phyloP scores from a whole-genome alignment of 2,113 vertebrate species.

The Galbula dea region DNA sequence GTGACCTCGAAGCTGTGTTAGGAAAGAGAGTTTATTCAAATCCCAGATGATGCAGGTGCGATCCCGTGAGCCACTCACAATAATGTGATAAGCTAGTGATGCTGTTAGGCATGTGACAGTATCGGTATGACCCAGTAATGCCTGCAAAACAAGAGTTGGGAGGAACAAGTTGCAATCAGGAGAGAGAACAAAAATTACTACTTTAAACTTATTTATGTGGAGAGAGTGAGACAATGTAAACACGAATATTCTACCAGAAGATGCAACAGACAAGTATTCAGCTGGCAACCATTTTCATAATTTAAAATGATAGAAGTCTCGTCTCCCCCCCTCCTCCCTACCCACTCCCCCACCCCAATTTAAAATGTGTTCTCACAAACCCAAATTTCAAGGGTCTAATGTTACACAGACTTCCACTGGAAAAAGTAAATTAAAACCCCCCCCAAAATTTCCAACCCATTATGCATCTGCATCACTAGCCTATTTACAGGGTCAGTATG shows the following conservation, averaged over 20 bases:
- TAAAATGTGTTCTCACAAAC: background rate
- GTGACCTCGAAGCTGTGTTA: conserved; percentile 94
- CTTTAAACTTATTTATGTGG: background rate
- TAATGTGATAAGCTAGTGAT: conserved; percentile 91
- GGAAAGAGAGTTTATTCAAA: conserved; percentile 93
- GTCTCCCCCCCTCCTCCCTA: too few relatives aligned
- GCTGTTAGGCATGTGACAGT: conserved; percentile 91
- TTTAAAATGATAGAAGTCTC: background rate
- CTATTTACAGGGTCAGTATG: background rate
- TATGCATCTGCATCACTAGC: background rate
- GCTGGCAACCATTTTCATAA: background rate
- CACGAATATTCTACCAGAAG: background rate
- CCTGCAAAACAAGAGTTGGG: conserved; percentile 70
- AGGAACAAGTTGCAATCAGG: background rate
- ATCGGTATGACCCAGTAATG: conserved; percentile 94
- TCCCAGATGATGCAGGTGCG: conserved; percentile 99
- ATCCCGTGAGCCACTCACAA: conserved; percentile 94
- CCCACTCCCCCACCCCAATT: too few relatives aligned
- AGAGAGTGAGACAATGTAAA: background rate
- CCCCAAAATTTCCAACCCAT: background rate
- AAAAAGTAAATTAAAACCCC: background rate
- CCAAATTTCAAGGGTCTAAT: background rate
- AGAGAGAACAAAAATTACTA: background rate
- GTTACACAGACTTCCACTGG: background rate
- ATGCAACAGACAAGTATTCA: background rate